Base-by-base conservation (phyloP, 2,888 invertebrate species). In the Leptothorax acervorum region DNA sequence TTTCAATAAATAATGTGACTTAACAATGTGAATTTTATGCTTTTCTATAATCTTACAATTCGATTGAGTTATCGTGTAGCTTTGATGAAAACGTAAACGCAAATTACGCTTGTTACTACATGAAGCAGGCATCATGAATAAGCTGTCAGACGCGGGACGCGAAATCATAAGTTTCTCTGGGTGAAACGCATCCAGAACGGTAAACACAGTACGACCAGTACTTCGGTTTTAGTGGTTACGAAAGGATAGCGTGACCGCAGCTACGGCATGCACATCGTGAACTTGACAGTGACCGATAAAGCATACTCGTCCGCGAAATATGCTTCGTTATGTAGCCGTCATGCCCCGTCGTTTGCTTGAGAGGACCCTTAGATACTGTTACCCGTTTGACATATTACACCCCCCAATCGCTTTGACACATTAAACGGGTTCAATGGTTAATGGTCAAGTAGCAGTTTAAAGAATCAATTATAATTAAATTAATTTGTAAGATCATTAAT, bases 251-350 rank as follows among this genome's bases (percentile, higher is more conserved):
- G 86, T 86, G 86, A 86, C 84, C 75, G 48, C 62, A 63, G 62
- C 45, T 84, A 71, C 53, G 63, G 73, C 78, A 74, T 78, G 76
- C 65, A 74, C 63, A 45, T 68, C 65, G 86, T 71, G 83, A 85
- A 87, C 85, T 86, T 87, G 86, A 78, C 82, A 85, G 68, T 87
- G 86, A 86, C 86, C 86, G 85, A 87, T 76, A 83, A 83, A 85
- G 75, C 73, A 42, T 68, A 75, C 28, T 74, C 71, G 65, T 82
- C 55, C 39, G 70, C 62, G 53, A 82, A 82, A 70, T 81, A 73
- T 28, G 79, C 60, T 73, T 73, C 42, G 65, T 82, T 65, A 74
- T 82, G 76, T 65, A 42, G 45, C 18, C 76, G 63, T 81, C 48
- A 82, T 76, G 63, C n/a, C 28, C 63, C n/a, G 73, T 48, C 45